These are phyloP conservation scores for Oreochromis grahami DNA, from an alignment of 2,797 vertebrate genomes.

Conservation along the genomic window DNA sequence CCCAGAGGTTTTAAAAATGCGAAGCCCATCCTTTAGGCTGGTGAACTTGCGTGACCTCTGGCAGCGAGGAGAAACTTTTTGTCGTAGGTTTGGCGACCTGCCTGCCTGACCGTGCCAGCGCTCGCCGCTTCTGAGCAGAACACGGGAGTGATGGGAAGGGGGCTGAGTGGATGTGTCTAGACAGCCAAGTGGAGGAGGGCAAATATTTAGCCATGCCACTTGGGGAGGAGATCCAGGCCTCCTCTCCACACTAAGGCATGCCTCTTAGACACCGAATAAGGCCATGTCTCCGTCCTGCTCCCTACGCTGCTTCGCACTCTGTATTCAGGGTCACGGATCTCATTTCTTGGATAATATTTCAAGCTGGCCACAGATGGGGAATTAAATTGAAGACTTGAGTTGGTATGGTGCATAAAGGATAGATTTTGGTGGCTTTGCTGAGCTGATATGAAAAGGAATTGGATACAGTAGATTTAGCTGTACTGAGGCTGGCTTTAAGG, in stretches of 20 bases:
- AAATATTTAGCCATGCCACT: constrained; percentile 80
- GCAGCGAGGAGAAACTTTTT: constrained; percentile 64
- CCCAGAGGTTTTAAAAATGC: constrained; percentile 71
- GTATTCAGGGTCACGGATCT: constrained; percentile 85
- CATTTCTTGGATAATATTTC: constrained; percentile 83
- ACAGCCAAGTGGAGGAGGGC: constrained; percentile 71
- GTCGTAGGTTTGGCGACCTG: constrained; percentile 59
- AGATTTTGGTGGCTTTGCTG: constrained; percentile 45
- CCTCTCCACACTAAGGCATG: constrained; percentile 26
- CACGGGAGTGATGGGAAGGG: constrained; percentile 42
- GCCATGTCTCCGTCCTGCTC: constrained; percentile 54
- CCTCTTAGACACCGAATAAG: constrained; percentile 58
- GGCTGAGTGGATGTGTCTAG: constrained; percentile 70
- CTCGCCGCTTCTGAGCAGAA: constrained; percentile 45
- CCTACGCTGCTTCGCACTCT: constrained; percentile 51
- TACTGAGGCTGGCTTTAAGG: constrained; percentile 30
- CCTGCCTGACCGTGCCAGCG: constrained; percentile 60
- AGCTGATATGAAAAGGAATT: constrained; percentile 37
- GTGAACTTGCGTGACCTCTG: constrained; percentile 69
- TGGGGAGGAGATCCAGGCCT: constrained; percentile 54
- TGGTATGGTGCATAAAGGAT: constrained; percentile 56
- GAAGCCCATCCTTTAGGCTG: constrained; percentile 64
- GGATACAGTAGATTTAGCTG: constrained; percentile 50
- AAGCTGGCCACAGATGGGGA: constrained; percentile 78
- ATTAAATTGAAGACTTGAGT: constrained; percentile 77